Base-by-base conservation (phyloP, 2,888 invertebrate species). In the Nineta flava region DNA sequence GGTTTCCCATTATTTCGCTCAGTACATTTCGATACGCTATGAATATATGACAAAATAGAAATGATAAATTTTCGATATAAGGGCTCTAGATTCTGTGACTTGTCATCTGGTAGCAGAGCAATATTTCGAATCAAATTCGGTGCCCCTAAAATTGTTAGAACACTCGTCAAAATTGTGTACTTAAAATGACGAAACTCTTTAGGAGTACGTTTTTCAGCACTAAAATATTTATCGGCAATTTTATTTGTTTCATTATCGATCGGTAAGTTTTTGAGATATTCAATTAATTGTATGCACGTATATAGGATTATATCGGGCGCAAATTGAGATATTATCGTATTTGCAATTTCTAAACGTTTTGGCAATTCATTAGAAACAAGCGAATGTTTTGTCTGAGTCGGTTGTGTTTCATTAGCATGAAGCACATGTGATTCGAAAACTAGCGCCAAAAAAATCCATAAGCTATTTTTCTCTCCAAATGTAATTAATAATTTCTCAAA, bases 161-260 rank as follows among this genome's bases (percentile, higher is more conserved):
- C 72, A 56, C 87, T 86, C 21, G 82, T 82, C 15, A 92, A 69
- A 19, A 84, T 70, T 0, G 81, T 75, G 60, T 88, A 91, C 66
- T 87, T 91, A 63, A 83, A 92, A 63, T 92, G 88, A 2, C 88
- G 75, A 48, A 91, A 69, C 56, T 91, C 85, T 59, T 85, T 83
- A 0, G 82, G 73, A 0, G 78, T 77, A 57, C 80, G 79, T 1
- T 72, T 70, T 7, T 71, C 72, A 0, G 83, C 69, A 59, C 81
- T 75, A 55, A 83, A 83, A 46, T 83, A 70, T 32, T 73, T 70
- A 9, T 44, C 13, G 50, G 65, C 61, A 0, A 69, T 66, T 54
- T 70, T 66, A 31, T 50, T 48, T 41, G 59, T 56, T 0, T 68
- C 58, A 16, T 66, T 65, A 2, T 66, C 64, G 43, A 77, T 61